These are phyloP conservation scores for Pygoscelis adeliae DNA, from an alignment of 2,113 vertebrate genomes.

Conservation along the genomic window DNA sequence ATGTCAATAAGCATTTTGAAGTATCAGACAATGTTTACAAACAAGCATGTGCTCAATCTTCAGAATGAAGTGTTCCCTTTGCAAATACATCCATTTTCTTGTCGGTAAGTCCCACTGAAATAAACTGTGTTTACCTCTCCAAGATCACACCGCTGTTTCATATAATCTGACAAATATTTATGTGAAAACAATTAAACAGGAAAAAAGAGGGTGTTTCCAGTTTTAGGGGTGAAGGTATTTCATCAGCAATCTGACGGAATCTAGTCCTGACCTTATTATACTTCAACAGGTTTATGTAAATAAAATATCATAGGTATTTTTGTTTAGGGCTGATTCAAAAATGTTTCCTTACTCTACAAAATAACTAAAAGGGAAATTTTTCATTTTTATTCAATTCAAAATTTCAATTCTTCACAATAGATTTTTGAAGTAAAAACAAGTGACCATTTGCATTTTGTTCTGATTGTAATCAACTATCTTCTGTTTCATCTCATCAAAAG, in stretches of 20 bases:
- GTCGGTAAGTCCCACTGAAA: neutral
- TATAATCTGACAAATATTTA: neutral
- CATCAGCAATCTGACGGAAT: neutral
- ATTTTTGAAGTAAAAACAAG: neutral
- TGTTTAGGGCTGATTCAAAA: neutral
- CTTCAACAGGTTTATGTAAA: neutral
- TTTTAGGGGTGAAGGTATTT: neutral
- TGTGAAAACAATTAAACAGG: neutral
- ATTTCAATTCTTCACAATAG: neutral
- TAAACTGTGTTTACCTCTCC: neutral
- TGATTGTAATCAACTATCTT: neutral
- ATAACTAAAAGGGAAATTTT: neutral
- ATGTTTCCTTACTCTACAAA: neutral
- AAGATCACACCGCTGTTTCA: neutral
- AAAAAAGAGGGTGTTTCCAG: neutral
- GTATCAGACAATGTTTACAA: neutral
- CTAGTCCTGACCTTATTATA: neutral
- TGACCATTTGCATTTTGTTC: neutral
- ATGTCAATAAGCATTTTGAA: neutral
- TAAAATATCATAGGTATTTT: neutral
- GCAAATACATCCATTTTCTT: neutral
- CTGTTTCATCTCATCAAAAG: neutral
- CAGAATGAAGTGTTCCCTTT: neutral
- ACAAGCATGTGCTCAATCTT: neutral
- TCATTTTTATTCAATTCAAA: neutral